phyloP scores from a whole-genome alignment of 2,888 invertebrate genomes.

The Coremacera marginata region DNA sequence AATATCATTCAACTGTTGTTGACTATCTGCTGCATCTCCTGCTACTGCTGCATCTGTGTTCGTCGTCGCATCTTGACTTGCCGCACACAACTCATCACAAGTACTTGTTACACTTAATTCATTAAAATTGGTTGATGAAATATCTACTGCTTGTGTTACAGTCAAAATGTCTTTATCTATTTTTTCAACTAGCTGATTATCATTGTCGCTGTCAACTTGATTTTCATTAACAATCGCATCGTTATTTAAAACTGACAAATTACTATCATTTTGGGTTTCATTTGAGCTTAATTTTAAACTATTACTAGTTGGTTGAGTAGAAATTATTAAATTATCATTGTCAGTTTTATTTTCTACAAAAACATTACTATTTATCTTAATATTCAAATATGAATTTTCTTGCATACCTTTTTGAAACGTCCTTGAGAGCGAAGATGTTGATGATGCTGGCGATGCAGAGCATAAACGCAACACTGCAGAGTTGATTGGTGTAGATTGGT shows the following conservation, averaged over 20 bases:
- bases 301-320: slow-evolving; percentile 43
- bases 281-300: slow-evolving; percentile 4
- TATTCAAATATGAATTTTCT: slow-evolving; percentile 29
- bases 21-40: neutral
- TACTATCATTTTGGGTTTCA: slow-evolving; percentile 15
- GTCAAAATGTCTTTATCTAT: neutral
- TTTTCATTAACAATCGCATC: slow-evolving; percentile 8
- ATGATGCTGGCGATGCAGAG: slow-evolving; percentile 16
- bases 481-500: neutral
- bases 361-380: slow-evolving; percentile 11
- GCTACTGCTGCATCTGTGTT: neutral
- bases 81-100: slow-evolving; percentile 3
- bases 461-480: slow-evolving; percentile 12
- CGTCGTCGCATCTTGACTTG: neutral
- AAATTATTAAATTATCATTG: slow-evolving; percentile 36
- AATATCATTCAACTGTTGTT: neutral
- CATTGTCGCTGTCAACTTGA: neutral
- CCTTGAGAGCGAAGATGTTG: slow-evolving; percentile 32
- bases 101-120: neutral
- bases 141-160: slow-evolving; percentile 41
- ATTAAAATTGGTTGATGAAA: slow-evolving; percentile 51
- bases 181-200: neutral
- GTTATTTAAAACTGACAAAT: slow-evolving; percentile 37
- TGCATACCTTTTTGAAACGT: slow-evolving; percentile 46
- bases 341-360: neutral